phyloP scores from a whole-genome alignment of 1,140 invertebrate species.

The Pteromalus puparum region DNA sequence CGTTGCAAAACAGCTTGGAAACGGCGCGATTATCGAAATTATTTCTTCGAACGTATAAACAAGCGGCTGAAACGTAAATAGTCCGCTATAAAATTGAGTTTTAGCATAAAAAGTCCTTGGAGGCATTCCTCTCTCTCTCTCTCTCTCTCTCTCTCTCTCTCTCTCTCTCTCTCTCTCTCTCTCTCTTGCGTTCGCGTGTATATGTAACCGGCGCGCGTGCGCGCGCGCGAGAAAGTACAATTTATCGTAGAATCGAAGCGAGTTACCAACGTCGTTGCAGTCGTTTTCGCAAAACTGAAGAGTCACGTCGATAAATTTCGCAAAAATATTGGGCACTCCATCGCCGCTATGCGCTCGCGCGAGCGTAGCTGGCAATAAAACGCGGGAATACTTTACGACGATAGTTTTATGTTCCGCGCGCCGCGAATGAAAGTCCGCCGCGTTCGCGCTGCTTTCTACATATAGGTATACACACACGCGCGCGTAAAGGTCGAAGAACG shows the following conservation, averaged over 20 bases:
- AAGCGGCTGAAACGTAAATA: not conserved
- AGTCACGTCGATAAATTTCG: slow-evolving; percentile 37
- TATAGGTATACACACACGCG: no score
- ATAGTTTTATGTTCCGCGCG: slow-evolving; percentile 32
- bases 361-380: slow-evolving; percentile 27
- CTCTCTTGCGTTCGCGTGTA: not conserved
- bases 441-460: slow-evolving; percentile 25
- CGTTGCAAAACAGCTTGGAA: not conserved
- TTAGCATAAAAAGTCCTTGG: slow-evolving; percentile 16
- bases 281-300: slow-evolving; percentile 34
- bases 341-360: slow-evolving; percentile 16
- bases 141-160: no score
- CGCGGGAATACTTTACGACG: slow-evolving; percentile 31
- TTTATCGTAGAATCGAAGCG: slow-evolving; percentile 35
- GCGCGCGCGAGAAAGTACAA: slow-evolving; percentile 22
- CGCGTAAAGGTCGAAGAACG: no score
- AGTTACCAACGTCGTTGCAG: not conserved
- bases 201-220: not conserved
- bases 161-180: no score
- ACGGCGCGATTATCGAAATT: slow-evolving; percentile 29
- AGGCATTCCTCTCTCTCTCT: not conserved
- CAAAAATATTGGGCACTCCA: slow-evolving; percentile 41
- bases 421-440: slow-evolving; percentile 18
- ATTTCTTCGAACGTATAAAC: not conserved
- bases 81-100: slow-evolving; percentile 2